Conservation (phyloP, 2,113 vertebrate species). For the Elephas maximus region DNA sequence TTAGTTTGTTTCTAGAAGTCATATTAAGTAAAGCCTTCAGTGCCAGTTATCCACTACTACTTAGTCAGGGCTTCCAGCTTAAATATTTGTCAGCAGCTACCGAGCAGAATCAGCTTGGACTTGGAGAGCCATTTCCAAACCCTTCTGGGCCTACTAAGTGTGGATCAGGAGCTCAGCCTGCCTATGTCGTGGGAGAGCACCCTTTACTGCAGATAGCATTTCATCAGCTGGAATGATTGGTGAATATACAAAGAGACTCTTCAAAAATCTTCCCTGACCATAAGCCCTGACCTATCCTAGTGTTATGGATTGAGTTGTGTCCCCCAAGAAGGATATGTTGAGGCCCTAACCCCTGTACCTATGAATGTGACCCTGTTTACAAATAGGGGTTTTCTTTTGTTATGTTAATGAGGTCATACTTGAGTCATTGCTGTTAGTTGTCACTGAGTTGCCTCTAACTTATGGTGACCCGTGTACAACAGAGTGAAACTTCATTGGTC, state of each 20-base stretch:
- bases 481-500: not conserved
- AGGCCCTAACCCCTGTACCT: no score
- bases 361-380: no score
- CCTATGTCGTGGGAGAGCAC: slow-evolving; percentile 28
- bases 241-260: slow-evolving; percentile 61
- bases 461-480: not conserved
- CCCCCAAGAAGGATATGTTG: no score
- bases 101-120: slow-evolving; percentile 75
- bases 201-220: slow-evolving; percentile 73
- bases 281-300: slow-evolving; percentile 9
- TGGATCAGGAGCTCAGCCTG: slow-evolving; percentile 65
- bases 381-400: no score
- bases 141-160: slow-evolving; percentile 40
- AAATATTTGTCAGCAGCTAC: slow-evolving; percentile 84
- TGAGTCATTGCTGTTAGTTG: not conserved
- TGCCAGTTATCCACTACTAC: slow-evolving; percentile 80
- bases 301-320: no score
- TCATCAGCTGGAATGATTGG: slow-evolving; percentile 71
- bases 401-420: no score
- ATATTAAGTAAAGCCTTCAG: slow-evolving; percentile 68
- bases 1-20: slow-evolving; percentile 78
- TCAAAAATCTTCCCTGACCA: slow-evolving; percentile 71
- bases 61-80: slow-evolving; percentile 84
- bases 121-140: slow-evolving; percentile 68
- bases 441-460: not conserved